phyloP scores from a whole-genome alignment of 35 echinoderm and acorn worm genomes.

The Apostichopus japonicus region DNA sequence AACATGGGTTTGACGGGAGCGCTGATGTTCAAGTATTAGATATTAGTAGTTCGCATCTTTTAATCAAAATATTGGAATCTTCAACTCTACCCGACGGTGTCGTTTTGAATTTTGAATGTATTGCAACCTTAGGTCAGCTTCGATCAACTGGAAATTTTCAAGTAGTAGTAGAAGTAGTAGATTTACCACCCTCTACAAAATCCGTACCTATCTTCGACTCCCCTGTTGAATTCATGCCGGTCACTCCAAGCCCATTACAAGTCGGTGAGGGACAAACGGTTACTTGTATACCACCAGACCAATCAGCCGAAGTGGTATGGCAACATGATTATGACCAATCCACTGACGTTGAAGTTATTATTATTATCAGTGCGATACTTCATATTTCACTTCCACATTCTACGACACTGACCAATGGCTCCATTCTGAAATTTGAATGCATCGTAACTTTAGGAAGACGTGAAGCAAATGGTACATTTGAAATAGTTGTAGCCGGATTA shows the following conservation, averaged over 20 bases:
- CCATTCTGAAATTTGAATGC: not conserved
- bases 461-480: not conserved
- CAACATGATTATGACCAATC: not conserved
- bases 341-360: not conserved
- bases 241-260: not conserved
- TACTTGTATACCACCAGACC: not conserved
- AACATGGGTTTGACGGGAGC: not conserved
- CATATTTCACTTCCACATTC: not conserved
- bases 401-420: not conserved
- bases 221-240: not conserved
- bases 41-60: too few species aligned
- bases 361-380: too few species aligned
- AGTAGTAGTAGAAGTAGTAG: not conserved
- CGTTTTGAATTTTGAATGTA: not conserved
- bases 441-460: not conserved
- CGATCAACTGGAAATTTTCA: not conserved
- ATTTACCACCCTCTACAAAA: not conserved
- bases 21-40: not conserved
- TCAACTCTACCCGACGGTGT: not conserved
- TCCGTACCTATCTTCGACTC: not conserved
- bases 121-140: conserved; percentile 6
- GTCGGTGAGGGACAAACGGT: not conserved
- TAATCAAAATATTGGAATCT: not conserved
- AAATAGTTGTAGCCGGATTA: not conserved
- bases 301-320: not conserved